A percentile compares a stretch with the other conserved stretches of the same genome.
Conservation (phyloP, 2,888 invertebrate genomes). For the Osmoderma eremita region DNA sequence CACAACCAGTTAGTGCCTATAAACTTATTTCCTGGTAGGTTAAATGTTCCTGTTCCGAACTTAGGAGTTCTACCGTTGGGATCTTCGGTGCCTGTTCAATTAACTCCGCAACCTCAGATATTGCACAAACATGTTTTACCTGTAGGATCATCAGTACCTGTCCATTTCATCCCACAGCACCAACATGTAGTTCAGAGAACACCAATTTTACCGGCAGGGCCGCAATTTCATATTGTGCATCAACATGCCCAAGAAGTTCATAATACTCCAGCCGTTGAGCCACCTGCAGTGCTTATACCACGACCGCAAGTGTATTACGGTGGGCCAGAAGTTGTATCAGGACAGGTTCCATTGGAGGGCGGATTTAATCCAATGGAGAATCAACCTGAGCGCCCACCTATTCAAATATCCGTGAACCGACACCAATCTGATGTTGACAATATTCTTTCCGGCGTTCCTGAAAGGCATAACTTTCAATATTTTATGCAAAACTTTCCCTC, state of each 20-base stretch:
- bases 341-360: constrained; percentile 1
- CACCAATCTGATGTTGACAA: neutral
- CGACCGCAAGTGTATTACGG: constrained; percentile 27
- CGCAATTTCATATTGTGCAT: neutral
- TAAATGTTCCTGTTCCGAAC: constrained; percentile 39
- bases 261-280: constrained; percentile 12
- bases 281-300: constrained; percentile 16
- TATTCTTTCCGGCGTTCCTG: neutral
- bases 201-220: constrained; percentile 2
- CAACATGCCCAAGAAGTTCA: constrained; percentile 14
- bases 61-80: constrained; percentile 42
- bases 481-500: constrained; percentile 27
- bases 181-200: constrained; percentile 28
- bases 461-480: constrained; percentile 27
- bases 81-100: constrained; percentile 38
- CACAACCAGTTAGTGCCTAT: constrained; percentile 34
- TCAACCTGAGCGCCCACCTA: neutral
- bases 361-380: constrained; percentile 30
- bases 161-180: constrained; percentile 29
- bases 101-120: constrained; percentile 19
- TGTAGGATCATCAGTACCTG: constrained; percentile 34
- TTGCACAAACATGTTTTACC: constrained; percentile 36
- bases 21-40: constrained; percentile 33
- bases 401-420: constrained; percentile 17
- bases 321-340: constrained; percentile 1